Evolutionary conservation across 2,888 invertebrate species (phyloP).

Genomic region (Zootermopsis nevadensis): DNA sequence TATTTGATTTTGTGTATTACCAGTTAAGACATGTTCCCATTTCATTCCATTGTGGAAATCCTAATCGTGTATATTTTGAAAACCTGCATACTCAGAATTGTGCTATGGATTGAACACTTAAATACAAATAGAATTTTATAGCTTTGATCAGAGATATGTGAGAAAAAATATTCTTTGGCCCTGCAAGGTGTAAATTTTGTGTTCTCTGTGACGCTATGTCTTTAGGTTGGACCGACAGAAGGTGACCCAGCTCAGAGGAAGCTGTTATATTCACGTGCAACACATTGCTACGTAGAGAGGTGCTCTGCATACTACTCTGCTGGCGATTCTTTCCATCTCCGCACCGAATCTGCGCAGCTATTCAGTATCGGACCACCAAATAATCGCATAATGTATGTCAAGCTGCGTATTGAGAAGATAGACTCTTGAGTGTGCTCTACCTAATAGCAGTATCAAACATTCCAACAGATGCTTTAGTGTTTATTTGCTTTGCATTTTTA

Average conservation of each 20-base stretch:
- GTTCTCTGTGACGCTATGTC: not conserved
- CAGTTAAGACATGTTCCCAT: too few relatives aligned
- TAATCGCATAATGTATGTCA: not conserved
- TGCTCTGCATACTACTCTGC: slow-evolving; percentile 41
- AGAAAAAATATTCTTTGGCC: too few relatives aligned
- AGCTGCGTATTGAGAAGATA: not conserved
- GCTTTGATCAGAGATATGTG: not conserved
- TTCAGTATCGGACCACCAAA: slow-evolving; percentile 28
- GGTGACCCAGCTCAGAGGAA: slow-evolving; percentile 26
- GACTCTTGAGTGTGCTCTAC: too few relatives aligned
- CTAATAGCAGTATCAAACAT: too few relatives aligned
- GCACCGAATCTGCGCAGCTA: slow-evolving; percentile 46
- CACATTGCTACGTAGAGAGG: slow-evolving; percentile 40
- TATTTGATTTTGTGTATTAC: not conserved
- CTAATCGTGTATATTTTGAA: too few relatives aligned
- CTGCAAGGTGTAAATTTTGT: too few relatives aligned
- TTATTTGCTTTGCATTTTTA: too few relatives aligned
- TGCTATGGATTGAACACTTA: too few relatives aligned
- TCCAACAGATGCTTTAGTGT: too few relatives aligned
- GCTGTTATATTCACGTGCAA: slow-evolving; percentile 28
- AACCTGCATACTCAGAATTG: too few relatives aligned
- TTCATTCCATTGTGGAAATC: too few relatives aligned
- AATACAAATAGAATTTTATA: too few relatives aligned
- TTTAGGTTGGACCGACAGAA: slow-evolving; percentile 19
- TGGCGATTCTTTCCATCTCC: slow-evolving; percentile 46